A percentile compares a stretch with the other conserved stretches of the same genome.
Evolutionary conservation across 2,888 invertebrate genomes (phyloP).

Genomic region (Deroplatys truncata): DNA sequence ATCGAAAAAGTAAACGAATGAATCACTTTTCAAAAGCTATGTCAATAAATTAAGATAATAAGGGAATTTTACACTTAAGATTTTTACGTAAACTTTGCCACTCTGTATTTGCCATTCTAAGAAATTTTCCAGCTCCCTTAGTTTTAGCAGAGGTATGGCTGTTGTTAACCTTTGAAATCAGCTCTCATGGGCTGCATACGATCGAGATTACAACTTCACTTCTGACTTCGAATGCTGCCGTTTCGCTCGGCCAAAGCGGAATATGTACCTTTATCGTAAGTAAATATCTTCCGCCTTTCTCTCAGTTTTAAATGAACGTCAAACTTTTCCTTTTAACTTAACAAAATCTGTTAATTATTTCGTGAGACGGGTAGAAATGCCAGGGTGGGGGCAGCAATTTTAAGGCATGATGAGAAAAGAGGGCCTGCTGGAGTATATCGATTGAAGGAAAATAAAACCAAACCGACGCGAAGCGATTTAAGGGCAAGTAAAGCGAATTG

Average conservation of each 20-base stretch:
- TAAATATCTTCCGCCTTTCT: neutral
- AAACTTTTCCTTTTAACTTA: neutral
- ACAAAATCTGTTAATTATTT: conserved; percentile 5
- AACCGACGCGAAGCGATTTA: conserved; percentile 9
- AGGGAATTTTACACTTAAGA: no score
- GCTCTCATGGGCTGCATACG: neutral
- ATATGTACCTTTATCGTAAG: neutral
- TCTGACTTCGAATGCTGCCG: neutral
- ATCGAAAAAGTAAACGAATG: no score
- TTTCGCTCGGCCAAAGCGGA: neutral
- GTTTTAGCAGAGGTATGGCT: neutral
- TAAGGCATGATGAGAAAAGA: neutral
- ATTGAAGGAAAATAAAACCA: neutral
- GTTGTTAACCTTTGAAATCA: neutral
- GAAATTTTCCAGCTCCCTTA: no score
- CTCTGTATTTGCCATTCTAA: no score
- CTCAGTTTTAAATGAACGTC: neutral
- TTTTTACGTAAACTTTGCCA: no score
- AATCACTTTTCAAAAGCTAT: no score
- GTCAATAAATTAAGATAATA: no score
- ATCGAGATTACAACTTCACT: neutral
- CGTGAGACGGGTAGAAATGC: neutral
- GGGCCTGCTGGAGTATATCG: conserved; percentile 1
- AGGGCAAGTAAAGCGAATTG: conserved; percentile 7
- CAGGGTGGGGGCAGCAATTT: neutral